phyloP scores from a whole-genome alignment of 1,140 invertebrate species.

The Leptopilina boulardi region DNA sequence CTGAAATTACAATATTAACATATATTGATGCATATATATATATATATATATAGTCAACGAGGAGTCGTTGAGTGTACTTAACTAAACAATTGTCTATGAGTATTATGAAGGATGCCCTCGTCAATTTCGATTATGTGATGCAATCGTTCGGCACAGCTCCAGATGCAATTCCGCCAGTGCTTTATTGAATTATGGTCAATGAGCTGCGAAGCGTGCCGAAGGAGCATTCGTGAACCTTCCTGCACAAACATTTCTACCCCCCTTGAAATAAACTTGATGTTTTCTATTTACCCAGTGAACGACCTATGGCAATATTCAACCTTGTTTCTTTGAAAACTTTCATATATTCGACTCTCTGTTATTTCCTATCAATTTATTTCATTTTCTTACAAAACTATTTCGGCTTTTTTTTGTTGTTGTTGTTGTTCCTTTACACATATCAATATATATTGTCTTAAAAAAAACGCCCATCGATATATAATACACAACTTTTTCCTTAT shows the following conservation, averaged over 20 bases:
- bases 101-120: constrained; percentile 8
- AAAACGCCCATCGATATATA: no score
- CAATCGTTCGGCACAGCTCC: constrained; percentile 26
- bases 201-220: constrained; percentile 15
- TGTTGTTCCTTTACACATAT: not conserved
- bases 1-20: not conserved
- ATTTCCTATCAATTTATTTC: not conserved
- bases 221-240: not conserved
- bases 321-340: not conserved
- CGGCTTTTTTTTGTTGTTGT: no score
- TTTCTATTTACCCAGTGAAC: not conserved
- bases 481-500: no score
- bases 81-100: not conserved
- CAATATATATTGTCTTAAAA: no score
- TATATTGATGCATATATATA: no score
- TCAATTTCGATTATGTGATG: constrained; percentile 12
- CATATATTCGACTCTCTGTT: not conserved
- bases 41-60: no score
- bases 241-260: not conserved
- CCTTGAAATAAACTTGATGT: not conserved
- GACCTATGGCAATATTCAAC: not conserved
- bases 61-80: not conserved
- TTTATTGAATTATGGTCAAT: constrained; percentile 17
- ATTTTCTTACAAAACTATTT: not conserved
- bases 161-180: not conserved